Percentiles rank a stretch among this genome's conserved stretches.
Evolutionary conservation across 2,113 vertebrate species (phyloP).

Genomic region (Trematomus loennbergii): DNA sequence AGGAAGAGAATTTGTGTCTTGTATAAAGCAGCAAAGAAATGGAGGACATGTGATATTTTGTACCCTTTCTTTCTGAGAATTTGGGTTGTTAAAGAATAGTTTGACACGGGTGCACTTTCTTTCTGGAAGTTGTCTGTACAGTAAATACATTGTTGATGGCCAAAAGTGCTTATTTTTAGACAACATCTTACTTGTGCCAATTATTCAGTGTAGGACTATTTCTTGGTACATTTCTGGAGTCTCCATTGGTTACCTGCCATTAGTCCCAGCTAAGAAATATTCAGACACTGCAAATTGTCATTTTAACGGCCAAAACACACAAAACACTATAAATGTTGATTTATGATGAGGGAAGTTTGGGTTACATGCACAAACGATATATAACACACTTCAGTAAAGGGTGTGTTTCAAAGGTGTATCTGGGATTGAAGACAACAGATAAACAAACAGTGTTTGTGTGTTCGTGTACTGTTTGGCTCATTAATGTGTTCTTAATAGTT

Average conservation of each 20-base stretch:
- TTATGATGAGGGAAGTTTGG: too few relatives aligned
- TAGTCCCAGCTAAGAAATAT: not conserved
- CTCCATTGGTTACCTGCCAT: not conserved
- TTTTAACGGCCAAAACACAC: not conserved
- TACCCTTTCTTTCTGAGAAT: not conserved
- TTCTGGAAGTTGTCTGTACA: not conserved
- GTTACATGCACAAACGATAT: too few relatives aligned
- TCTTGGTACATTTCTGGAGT: not conserved
- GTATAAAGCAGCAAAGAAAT: slow-evolving; percentile 5
- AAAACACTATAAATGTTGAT: too few relatives aligned
- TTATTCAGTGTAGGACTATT: not conserved
- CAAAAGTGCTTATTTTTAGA: not conserved
- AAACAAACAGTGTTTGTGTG: too few relatives aligned
- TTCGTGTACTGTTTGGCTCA: too few relatives aligned
- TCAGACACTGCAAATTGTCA: too few relatives aligned
- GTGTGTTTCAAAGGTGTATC: too few relatives aligned
- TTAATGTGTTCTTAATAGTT: too few relatives aligned
- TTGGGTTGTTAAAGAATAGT: not conserved
- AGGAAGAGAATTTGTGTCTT: slow-evolving; percentile 1
- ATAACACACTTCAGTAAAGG: too few relatives aligned
- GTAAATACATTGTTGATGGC: not conserved
- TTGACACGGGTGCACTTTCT: not conserved
- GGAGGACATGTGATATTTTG: not conserved
- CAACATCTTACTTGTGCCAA: not conserved
- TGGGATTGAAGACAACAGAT: too few relatives aligned